Evolutionary conservation across 2,888 invertebrate genomes (phyloP).

Genomic region (Spialia ferax): DNA sequence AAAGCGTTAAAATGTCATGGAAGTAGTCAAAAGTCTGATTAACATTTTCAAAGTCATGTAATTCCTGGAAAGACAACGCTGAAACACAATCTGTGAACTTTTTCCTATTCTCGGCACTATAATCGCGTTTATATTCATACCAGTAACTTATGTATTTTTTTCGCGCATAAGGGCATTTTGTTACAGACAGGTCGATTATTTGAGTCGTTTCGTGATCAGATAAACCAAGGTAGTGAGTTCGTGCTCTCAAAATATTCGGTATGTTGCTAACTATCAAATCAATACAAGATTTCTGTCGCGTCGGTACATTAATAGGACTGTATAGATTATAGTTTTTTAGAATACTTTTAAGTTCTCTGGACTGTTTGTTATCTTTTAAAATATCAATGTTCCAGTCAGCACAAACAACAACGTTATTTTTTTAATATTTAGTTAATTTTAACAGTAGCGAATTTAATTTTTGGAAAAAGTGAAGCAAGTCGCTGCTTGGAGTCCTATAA

Average conservation of each 20-base stretch:
- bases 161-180: too few relatives aligned
- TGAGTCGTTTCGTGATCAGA: conserved; percentile 37
- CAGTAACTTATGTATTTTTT: background rate
- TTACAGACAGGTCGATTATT: background rate
- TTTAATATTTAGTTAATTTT: background rate
- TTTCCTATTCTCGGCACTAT: background rate
- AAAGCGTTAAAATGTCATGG: conserved; percentile 5
- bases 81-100: background rate
- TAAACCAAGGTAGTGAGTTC: conserved; percentile 9
- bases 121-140: background rate
- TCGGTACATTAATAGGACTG: background rate
- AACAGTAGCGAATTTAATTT: background rate
- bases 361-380: conserved; percentile 6
- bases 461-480: background rate
- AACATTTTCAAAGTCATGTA: background rate
- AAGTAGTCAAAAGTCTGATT: background rate
- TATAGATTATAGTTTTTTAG: conserved; percentile 15
- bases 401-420: background rate
- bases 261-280: conserved; percentile 30
- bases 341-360: background rate
- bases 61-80: background rate
- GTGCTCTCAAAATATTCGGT: background rate
- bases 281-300: conserved; percentile 27
- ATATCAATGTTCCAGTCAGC: conserved; percentile 19
- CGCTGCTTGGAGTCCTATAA: background rate